Evolutionary conservation across 1,140 invertebrate genomes (phyloP), one percentile per base, ranked within the genome.

Genomic region (Pseudomyrmex gracilis): DNA sequence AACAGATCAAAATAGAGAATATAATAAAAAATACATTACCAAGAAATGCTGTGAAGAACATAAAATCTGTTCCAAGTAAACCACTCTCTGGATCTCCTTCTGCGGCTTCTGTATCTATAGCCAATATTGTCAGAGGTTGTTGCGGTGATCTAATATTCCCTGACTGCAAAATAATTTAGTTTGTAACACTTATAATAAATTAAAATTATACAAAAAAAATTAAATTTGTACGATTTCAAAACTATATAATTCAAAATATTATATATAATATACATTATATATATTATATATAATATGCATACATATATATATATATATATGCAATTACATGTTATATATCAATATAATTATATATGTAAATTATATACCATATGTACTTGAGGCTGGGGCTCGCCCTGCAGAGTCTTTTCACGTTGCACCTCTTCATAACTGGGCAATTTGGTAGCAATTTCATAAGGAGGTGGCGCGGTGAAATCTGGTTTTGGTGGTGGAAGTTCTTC

Each of bases 381-480:
- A 73, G 93, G 90, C 63, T 94, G 92, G 83, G 92, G 91, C 89
- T 97, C 97, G 71, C 96, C 97, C 92, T 98, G 96, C 84, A 98
- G 94, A 85, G 96, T 96, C 91, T 98, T 98, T 91, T 98, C 97
- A 85, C 97, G 95, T 92, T 98, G 97, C 61, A 98, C 98, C 93
- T 98, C 98, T 92, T 98, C 98, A 94, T 98, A 98, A 55, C 97
- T 97, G 24, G 98, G 98, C 90, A 98, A 94, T 94, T 98, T 98
- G 12, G 97, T 97, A 34, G 96, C 96, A 9, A 97, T 95, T 92
- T 97, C 96, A 92, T 98, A 98, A 1, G 97, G 97, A 4, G 98
- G 98, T 34, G 98, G 97, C 66, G 97, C 97, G 67, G 96, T 97
- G 92, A 97, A 97, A 90, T 98, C 97, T 17, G 96, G 95, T 90